Percentiles rank a stretch among this genome's conserved stretches.
Conservation (phyloP, 2,888 invertebrate species). For the Pemphredon lugubris region DNA sequence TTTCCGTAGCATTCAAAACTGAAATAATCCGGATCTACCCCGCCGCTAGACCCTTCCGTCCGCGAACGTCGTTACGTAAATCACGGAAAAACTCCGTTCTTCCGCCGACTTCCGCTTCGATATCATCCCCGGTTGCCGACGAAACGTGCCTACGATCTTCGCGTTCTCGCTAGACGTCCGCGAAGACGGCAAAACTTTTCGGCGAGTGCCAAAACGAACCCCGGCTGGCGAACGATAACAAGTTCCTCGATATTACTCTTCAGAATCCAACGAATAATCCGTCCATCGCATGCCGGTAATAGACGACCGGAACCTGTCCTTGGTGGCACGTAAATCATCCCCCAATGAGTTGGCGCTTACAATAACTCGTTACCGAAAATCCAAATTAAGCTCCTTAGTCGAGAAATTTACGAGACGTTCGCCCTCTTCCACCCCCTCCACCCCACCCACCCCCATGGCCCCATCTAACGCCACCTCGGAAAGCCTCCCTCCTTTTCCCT, state of each 20-base stretch:
- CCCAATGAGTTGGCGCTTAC: constrained; percentile 72
- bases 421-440: constrained; percentile 40
- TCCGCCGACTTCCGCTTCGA: constrained; percentile 4
- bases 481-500: constrained; percentile 56
- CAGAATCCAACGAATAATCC: constrained; percentile 60
- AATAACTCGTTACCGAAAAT: constrained; percentile 81
- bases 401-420: constrained; percentile 79
- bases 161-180: background rate
- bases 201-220: constrained; percentile 29
- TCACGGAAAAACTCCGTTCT: constrained; percentile 4
- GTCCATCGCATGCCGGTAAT: constrained; percentile 56
- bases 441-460: constrained; percentile 38
- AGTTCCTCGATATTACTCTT: constrained; percentile 54
- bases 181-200: background rate
- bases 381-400: constrained; percentile 81
- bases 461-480: constrained; percentile 45
- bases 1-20: no score
- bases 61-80: constrained; percentile 8
- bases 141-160: background rate
- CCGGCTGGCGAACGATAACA: constrained; percentile 38
- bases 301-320: constrained; percentile 64
- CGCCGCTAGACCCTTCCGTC: no score
- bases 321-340: constrained; percentile 66
- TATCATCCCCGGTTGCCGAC: background rate
- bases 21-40: no score